These are phyloP conservation scores for Leptopterna dolabrata DNA, from an alignment of 2,888 invertebrate genomes.

Conservation along the genomic window DNA sequence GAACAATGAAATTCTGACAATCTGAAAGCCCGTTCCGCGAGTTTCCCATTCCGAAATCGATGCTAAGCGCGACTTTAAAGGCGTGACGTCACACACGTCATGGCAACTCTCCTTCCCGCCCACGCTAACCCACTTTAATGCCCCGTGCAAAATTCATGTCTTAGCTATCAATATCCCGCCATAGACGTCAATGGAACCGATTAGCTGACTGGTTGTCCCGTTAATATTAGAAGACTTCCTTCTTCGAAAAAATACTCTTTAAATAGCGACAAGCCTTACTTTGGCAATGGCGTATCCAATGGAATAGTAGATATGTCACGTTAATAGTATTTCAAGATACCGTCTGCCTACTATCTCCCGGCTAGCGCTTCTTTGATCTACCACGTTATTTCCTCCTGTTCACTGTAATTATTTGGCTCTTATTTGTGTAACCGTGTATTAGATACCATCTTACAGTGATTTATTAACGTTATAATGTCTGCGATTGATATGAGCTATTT, in stretches of 20 bases:
- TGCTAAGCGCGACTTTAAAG: neutral
- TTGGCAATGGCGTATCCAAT: no score
- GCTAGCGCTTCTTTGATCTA: no score
- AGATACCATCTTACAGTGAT: no score
- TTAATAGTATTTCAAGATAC: no score
- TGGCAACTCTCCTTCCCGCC: slow-evolving; percentile 20
- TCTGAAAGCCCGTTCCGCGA: neutral
- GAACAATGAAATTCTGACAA: neutral
- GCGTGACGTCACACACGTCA: slow-evolving; percentile 3
- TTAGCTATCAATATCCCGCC: neutral
- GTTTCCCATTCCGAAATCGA: neutral
- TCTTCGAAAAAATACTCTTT: neutral
- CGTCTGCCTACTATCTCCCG: no score
- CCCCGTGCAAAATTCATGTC: neutral
- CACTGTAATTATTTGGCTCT: no score
- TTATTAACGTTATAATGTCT: no score
- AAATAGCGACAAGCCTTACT: no score
- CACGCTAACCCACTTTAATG: slow-evolving; percentile 6
- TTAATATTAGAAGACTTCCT: neutral
- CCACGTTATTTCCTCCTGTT: no score
- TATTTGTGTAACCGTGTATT: no score
- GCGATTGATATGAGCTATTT: no score
- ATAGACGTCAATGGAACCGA: neutral
- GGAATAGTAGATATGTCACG: no score
- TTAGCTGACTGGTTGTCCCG: neutral